Evolutionary conservation across 2,888 invertebrate genomes (phyloP), one percentile per base, ranked within the genome.

Genomic region (Melanotus villosus): DNA sequence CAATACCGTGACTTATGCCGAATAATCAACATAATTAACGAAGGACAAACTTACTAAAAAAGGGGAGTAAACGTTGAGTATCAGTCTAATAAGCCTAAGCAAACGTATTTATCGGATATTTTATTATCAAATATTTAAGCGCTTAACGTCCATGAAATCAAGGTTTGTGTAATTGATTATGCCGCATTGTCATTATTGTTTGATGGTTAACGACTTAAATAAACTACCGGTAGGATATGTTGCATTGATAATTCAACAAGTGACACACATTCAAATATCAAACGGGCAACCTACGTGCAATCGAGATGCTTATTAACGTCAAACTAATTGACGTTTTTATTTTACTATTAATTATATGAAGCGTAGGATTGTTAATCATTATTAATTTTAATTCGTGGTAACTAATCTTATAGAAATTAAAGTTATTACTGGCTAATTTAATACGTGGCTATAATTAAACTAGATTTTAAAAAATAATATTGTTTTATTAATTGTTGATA

Each of bases 71-170:
- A n/a, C 26, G 7, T 26, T 26, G 3, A 7, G 4, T 26, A 26
- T 26, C 4, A 26, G 26, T 5, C n/a, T n/a, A n/a, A n/a, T n/a
- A n/a, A n/a, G n/a, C n/a, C n/a, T n/a, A n/a, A n/a, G n/a, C n/a
- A n/a, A n/a, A n/a, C n/a, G n/a, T n/a, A n/a, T 7, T 5, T 26
- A 7, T 7, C 26, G 4, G 4, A 7, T 26, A 26, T 26, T 47
- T 2, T 1, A 5, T 47, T 47, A 47, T 47, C 47, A 47, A 47
- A 47, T 47, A 47, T 47, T 47, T 47, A 47, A 26, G 23, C 47
- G 14, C 2, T n/a, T 6, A 12, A 2, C 21, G 47, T 47, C 47
- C 47, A 12, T 47, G 47, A 47, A 47, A 47, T 14, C 47, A 47
- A 47, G 47, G 47, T 47, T 23, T 4, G 23, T n/a, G 12, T 6